Base-by-base conservation (phyloP, 2,888 invertebrate species). In the Drosophila kanekoi region DNA sequence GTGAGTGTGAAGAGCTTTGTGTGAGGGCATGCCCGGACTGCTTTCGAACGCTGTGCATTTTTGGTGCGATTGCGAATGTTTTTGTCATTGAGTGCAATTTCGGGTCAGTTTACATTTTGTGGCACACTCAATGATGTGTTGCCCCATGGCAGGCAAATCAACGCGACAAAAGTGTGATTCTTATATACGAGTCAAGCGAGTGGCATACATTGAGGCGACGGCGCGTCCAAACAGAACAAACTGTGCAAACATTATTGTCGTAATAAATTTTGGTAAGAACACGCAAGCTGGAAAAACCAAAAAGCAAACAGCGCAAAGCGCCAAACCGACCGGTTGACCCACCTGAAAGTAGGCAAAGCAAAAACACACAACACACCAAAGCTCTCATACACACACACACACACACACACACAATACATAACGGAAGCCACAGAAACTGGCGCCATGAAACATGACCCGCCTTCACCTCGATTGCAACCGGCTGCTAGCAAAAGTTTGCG, bases 401-500 rank as follows among this genome's bases (percentile, higher is more conserved):
- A 45, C 28, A 37, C 2, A 43, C 38, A 47, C 13, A 38, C 16
- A 47, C 45, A 64, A 44, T 41, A 47, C 41, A 59, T 44, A 69
- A 57, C 79, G 80, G 72, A 83, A 81, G 77, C 81, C 84, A 62
- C 84, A 76, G 71, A 63, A 71, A 74, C 62, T 75, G 62, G 72
- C 66, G 65, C 74, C 77, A 72, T 70, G 76, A 83, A 85, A 87
- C 88, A 85, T 79, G 82, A 87, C 66, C 84, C 79, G 66, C 69
- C 62, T 56, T 54, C 62, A 47, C 52, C 60, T 48, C 61, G 35
- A 67, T 59, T 70, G 64, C 63, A 82, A 60, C 54, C 59, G 72
- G 49, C 74, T 64, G 60, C 51, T 59, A 69, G 77, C 60, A 72
- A 72, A 81, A 87, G 78, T 87, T 82, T 84, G 81, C 81, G 81